Evolutionary conservation across 1,140 invertebrate species (phyloP).

Genomic region (Lordiphosa stackelbergi): DNA sequence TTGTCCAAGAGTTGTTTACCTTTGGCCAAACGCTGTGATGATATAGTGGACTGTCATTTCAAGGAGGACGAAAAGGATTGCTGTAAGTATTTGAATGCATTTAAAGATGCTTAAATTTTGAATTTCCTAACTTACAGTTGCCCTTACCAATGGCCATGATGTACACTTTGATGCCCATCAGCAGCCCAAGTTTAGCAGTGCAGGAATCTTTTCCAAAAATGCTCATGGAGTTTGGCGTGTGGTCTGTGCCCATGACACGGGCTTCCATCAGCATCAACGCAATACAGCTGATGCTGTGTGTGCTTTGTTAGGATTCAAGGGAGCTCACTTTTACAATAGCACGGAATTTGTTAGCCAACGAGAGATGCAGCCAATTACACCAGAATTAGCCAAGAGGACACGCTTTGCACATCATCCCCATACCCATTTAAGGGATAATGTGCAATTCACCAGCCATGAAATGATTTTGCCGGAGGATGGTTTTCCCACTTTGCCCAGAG

Average conservation of each 20-base stretch:
- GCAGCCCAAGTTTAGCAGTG: conserved; percentile 79
- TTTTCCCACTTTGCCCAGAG: conserved; percentile 5
- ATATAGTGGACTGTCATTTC: conserved; percentile 80
- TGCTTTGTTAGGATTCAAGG: conserved; percentile 64
- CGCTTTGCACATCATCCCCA: conserved; percentile 18
- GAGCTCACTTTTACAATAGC: conserved; percentile 58
- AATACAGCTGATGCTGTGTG: conserved; percentile 53
- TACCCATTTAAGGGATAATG: conserved; percentile 38
- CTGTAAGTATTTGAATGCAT: conserved; percentile 78
- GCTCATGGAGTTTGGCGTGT: conserved; percentile 81
- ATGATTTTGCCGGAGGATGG: conserved; percentile 13
- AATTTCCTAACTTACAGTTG: conserved; percentile 78
- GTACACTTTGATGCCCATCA: conserved; percentile 80
- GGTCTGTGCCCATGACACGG: conserved; percentile 79
- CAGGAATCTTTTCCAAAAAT: conserved; percentile 81
- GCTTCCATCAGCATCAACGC: conserved; percentile 48
- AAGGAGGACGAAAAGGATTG: conserved; percentile 86
- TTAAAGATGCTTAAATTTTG: not conserved
- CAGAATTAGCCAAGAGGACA: conserved; percentile 34
- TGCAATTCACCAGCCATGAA: conserved; percentile 40
- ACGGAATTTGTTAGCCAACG: conserved; percentile 42
- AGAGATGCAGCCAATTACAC: conserved; percentile 55
- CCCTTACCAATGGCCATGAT: conserved; percentile 81
- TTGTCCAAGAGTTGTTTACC: conserved; percentile 80
- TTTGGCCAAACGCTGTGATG: conserved; percentile 81